A percentile compares a stretch with the other conserved stretches of the same genome.
Evolutionary conservation across 2,113 vertebrate species (phyloP).

Genomic region (Carassius auratus): DNA sequence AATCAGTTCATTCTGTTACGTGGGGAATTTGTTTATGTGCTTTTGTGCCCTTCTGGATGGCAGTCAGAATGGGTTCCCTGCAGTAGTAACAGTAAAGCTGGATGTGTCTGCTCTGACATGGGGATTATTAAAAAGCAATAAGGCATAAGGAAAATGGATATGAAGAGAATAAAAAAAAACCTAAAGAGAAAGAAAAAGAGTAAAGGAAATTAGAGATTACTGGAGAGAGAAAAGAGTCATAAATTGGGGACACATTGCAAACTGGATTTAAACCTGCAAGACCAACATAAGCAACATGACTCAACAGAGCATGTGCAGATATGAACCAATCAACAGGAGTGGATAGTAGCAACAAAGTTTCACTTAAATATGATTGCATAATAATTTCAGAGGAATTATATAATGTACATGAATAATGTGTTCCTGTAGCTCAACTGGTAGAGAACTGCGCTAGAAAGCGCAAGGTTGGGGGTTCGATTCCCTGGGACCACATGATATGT

Average conservation of each 20-base stretch:
- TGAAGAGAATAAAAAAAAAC: constrained; percentile 41
- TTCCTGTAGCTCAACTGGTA: too few relatives aligned
- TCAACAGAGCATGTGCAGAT: neutral
- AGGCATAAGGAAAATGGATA: neutral
- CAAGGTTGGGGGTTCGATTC: too few relatives aligned
- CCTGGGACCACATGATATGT: too few relatives aligned
- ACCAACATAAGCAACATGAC: neutral
- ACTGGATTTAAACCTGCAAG: neutral
- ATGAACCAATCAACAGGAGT: too few relatives aligned
- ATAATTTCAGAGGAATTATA: neutral
- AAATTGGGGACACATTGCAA: neutral
- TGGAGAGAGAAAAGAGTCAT: neutral
- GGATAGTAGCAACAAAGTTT: neutral
- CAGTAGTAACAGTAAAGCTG: neutral
- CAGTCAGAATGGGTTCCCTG: constrained; percentile 59
- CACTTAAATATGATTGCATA: neutral
- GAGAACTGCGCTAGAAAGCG: too few relatives aligned
- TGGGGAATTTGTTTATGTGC: constrained; percentile 55
- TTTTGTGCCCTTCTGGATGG: constrained; percentile 62
- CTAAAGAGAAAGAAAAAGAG: too few relatives aligned
- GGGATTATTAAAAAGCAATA: neutral
- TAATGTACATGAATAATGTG: neutral
- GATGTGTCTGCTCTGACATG: neutral
- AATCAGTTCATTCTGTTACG: too few relatives aligned
- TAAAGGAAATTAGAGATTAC: neutral